Evolutionary conservation across 2,113 vertebrate species (phyloP).

Genomic region (Octodon degus): DNA sequence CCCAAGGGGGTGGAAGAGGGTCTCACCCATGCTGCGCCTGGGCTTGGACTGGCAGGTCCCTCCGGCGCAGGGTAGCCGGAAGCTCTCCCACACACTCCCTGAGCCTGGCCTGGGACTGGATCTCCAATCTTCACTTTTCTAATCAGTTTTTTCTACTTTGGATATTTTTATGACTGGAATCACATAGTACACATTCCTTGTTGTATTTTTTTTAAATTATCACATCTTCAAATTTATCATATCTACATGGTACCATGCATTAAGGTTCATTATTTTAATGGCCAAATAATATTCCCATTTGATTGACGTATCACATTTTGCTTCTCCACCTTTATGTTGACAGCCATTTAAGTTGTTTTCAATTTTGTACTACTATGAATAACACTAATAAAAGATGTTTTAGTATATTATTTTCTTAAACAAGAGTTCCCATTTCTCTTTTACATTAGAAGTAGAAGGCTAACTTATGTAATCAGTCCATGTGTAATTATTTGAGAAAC

Average conservation of each 20-base stretch:
- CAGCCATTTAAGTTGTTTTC: too few relatives aligned
- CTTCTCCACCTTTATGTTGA: too few relatives aligned
- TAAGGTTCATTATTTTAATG: not conserved
- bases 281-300: not conserved
- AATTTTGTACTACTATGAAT: not conserved
- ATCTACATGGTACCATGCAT: not conserved
- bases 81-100: too few relatives aligned
- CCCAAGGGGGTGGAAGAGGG: too few relatives aligned
- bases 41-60: too few relatives aligned
- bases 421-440: not conserved
- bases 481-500: not conserved
- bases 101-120: too few relatives aligned
- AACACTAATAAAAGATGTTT: not conserved
- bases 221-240: not conserved
- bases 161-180: not conserved
- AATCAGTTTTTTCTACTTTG: not conserved
- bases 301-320: not conserved
- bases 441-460: too few relatives aligned
- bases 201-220: not conserved
- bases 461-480: not conserved
- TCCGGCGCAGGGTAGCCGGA: too few relatives aligned
- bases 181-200: not conserved
- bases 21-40: too few relatives aligned
- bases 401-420: fast-evolving
- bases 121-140: not conserved